Conservation (phyloP, 1,140 invertebrate species). For the Zaprionus ornatus region DNA sequence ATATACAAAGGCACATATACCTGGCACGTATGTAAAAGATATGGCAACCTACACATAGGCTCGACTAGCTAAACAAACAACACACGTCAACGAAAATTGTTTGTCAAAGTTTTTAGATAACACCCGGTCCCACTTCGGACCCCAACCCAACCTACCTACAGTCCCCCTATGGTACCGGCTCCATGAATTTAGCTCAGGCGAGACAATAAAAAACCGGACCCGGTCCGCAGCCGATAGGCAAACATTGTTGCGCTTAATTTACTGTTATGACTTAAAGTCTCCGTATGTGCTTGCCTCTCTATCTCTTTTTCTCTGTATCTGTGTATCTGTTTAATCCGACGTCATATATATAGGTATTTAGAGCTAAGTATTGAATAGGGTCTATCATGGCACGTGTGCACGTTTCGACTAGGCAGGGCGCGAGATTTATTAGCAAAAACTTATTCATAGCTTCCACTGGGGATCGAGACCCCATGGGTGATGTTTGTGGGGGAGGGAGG, state of each 20-base stretch:
- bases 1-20: neutral
- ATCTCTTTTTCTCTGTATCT: neutral
- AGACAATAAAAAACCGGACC: constrained; percentile 49
- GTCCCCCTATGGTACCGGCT: neutral
- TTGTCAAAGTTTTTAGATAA: constrained; percentile 81
- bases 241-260: constrained; percentile 76
- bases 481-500: neutral
- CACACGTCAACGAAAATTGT: constrained; percentile 71
- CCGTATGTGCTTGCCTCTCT: neutral
- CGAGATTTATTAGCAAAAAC: constrained; percentile 29
- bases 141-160: neutral
- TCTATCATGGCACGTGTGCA: constrained; percentile 42
- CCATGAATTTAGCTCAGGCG: constrained; percentile 25
- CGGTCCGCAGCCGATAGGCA: constrained; percentile 42
- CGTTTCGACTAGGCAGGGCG: constrained; percentile 29
- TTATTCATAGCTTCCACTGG: constrained; percentile 40
- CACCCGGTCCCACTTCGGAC: constrained; percentile 33
- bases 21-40: constrained; percentile 30
- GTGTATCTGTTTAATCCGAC: constrained; percentile 17
- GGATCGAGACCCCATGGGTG: neutral
- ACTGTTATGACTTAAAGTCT: constrained; percentile 56
- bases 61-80: constrained; percentile 66
- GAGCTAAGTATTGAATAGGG: neutral
- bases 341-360: constrained; percentile 6
- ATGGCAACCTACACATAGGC: constrained; percentile 33